Base-by-base conservation (phyloP, 2,797 vertebrate species). In the Pseudochirops corinnae region DNA sequence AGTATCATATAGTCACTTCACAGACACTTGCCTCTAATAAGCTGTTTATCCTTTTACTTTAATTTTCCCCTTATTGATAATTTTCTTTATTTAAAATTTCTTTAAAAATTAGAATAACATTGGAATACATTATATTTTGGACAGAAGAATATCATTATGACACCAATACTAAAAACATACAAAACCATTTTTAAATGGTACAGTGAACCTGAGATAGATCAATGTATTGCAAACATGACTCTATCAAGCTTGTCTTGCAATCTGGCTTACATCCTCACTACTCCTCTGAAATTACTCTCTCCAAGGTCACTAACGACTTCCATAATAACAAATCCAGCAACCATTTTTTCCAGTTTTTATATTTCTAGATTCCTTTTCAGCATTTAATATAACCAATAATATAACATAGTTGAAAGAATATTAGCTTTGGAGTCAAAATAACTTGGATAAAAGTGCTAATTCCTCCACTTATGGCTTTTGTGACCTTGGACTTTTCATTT, bases 11-110 rank as follows among this genome's bases (percentile, higher is more conserved):
- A 82, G 18, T 24, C 18, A 39, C 18, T 0, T 0, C 31, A 95
- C 91, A 93, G 95, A 97, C 53, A 67, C 31, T 57, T 92, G 6
- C 33, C 98, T 96, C 91, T 90, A 95, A 95, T 96, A 95, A 0
- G 0, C 28, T 56, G 3, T 92, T 26, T 60, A 1, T 94, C 21
- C 31, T 91, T 29, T 74, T 55, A 10, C 4, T 92, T 90, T 5
- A 62, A 39, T 57, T 56, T 60, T 82, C 0, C 28, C 56, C 94
- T 56, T 62, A 56, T 90, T 93, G 52, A 14, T 96, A 60, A 31
- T 90, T 95, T 96, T 96, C 94, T 56, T 0, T 96, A 6, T 0
- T 97, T 96, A 50, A 21, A 91, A 95, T 7, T 6, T 90, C 56
- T 18, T 52, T 95, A 91, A 92, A 93, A 74, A 90, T 95, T 74